phyloP scores from a whole-genome alignment of 2,888 invertebrate species.

The Sicus ferrugineus region DNA sequence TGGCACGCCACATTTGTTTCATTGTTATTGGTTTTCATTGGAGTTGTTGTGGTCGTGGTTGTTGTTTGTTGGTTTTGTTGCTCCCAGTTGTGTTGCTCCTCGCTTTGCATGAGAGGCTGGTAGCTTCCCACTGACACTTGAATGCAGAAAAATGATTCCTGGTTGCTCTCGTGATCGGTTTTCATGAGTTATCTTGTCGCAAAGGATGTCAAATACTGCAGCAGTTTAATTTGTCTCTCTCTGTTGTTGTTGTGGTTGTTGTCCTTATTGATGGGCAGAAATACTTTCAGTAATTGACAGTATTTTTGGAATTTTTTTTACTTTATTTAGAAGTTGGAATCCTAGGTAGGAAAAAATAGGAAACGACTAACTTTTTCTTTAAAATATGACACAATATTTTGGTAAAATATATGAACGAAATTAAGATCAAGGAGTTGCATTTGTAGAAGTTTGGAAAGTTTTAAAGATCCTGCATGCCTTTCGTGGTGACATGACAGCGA shows the following conservation, averaged over 20 bases:
- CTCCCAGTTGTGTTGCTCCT: constrained; percentile 38
- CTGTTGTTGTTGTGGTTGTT: not conserved
- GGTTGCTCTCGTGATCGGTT: constrained; percentile 41
- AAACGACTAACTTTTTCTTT: too few relatives aligned
- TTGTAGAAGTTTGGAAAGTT: too few relatives aligned
- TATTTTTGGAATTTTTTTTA: too few relatives aligned
- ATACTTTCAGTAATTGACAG: constrained; percentile 4
- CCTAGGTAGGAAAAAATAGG: too few relatives aligned
- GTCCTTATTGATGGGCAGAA: not conserved
- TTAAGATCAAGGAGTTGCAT: too few relatives aligned
- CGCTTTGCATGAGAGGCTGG: constrained; percentile 25
- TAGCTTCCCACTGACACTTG: constrained; percentile 26
- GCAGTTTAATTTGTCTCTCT: not conserved
- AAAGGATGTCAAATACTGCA: not conserved
- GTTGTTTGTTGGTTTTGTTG: not conserved
- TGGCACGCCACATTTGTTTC: too few relatives aligned
- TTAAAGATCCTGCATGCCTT: too few relatives aligned
- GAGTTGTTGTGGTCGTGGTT: constrained; percentile 13
- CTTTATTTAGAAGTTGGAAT: too few relatives aligned
- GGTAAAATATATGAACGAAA: too few relatives aligned
- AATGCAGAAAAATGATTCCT: not conserved
- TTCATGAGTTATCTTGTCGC: constrained; percentile 35
- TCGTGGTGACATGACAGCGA: too few relatives aligned
- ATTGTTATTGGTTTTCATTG: constrained; percentile 33
- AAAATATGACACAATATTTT: too few relatives aligned